A percentile compares a stretch with the other conserved stretches of the same genome.
Conservation (phyloP, 92 coral and sea anemone genomes). For the Bergia puertoricense region DNA sequence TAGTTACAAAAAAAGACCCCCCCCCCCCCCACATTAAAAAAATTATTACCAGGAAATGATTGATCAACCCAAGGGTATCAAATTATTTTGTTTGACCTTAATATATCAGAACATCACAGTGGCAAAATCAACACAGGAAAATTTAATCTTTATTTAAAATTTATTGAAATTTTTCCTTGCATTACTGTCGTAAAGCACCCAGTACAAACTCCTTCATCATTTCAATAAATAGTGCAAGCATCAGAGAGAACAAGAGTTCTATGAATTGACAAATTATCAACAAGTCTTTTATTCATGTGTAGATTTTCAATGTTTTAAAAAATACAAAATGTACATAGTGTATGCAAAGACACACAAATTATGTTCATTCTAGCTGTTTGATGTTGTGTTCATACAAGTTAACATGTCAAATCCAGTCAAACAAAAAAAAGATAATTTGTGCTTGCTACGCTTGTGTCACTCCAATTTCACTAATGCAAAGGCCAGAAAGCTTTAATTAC, state of each 20-base stretch:
- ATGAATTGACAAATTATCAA: neutral
- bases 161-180: slow-evolving; percentile 9
- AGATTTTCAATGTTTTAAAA: neutral
- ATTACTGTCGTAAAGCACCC: neutral
- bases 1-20: too few relatives aligned
- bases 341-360: neutral
- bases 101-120: too few relatives aligned
- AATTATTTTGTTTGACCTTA: too few relatives aligned
- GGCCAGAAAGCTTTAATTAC: neutral
- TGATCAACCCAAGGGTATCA: too few relatives aligned
- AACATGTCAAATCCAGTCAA: slow-evolving; percentile 34
- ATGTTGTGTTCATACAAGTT: neutral
- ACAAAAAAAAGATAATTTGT: neutral
- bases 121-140: neutral
- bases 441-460: neutral
- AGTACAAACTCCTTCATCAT: neutral
- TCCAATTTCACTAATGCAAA: slow-evolving; percentile 25
- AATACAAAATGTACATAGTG: slow-evolving; percentile 38
- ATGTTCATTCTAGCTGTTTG: slow-evolving; percentile 9
- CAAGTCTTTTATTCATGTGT: slow-evolving; percentile 21
- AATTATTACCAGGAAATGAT: too few relatives aligned
- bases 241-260: neutral
- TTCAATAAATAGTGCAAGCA: slow-evolving; percentile 1
- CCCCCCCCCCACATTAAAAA: too few relatives aligned
- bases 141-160: neutral